phyloP scores from a whole-genome alignment of 2,797 vertebrate species.

The Choloepus didactylus region DNA sequence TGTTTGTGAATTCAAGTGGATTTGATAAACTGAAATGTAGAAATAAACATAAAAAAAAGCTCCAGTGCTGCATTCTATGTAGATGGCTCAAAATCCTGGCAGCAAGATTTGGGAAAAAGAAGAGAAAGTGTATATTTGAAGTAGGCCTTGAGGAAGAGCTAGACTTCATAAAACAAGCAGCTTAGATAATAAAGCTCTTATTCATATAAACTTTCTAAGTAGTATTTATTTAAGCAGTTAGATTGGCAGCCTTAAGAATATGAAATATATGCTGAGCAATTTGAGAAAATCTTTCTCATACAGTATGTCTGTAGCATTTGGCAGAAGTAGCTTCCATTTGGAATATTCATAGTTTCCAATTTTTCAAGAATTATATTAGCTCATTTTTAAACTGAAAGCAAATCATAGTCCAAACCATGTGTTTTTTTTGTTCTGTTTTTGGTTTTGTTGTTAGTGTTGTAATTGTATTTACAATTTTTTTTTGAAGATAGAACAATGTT shows the following conservation, averaged over 20 bases:
- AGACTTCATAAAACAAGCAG: conserved; percentile 80
- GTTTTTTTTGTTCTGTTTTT: background rate
- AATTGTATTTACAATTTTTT: background rate
- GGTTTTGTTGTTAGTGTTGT: background rate
- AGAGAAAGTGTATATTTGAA: conserved; percentile 64
- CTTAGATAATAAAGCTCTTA: conserved; percentile 79
- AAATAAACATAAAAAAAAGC: background rate
- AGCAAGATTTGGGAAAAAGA: background rate
- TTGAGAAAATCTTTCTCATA: conserved; percentile 60
- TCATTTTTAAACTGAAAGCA: conserved; percentile 64
- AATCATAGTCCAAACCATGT: background rate
- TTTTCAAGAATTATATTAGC: conserved; percentile 69
- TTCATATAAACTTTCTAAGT: conserved; percentile 77
- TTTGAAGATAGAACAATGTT: background rate
- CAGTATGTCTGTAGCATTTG: conserved; percentile 75
- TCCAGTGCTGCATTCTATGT: background rate
- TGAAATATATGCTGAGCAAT: conserved; percentile 73
- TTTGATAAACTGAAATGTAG: conserved; percentile 11
- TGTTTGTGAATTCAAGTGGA: background rate
- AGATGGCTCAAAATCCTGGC: background rate
- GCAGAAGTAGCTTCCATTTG: conserved; percentile 70
- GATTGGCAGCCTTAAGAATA: conserved; percentile 71
- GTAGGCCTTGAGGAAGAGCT: conserved; percentile 68
- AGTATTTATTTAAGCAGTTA: conserved; percentile 84
- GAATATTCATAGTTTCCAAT: conserved; percentile 44